Evolutionary conservation across 1,140 invertebrate species (phyloP).

Genomic region (Dreissena rostriformis): DNA sequence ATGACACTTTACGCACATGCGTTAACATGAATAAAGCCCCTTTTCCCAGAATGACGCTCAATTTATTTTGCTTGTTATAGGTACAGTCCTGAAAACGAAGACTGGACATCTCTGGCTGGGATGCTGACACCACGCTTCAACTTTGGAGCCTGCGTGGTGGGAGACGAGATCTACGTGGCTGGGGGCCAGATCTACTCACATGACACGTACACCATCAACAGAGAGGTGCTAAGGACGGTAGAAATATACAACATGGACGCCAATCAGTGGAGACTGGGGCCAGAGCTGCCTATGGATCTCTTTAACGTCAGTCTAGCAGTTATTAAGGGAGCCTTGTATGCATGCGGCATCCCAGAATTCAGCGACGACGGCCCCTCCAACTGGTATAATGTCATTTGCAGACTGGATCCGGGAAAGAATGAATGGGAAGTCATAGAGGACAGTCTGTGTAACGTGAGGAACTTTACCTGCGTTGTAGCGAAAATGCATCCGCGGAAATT

Average conservation of each 20-base stretch:
- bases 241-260: slow-evolving; percentile 83
- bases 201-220: slow-evolving; percentile 85
- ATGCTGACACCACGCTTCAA: slow-evolving; percentile 94
- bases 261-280: slow-evolving; percentile 79
- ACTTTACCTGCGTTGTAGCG: slow-evolving; percentile 75
- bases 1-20: too few species aligned
- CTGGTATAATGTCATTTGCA: slow-evolving; percentile 77
- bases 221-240: slow-evolving; percentile 89
- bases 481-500: slow-evolving; percentile 79
- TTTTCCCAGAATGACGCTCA: too few species aligned
- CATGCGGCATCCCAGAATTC: slow-evolving; percentile 77
- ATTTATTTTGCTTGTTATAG: slow-evolving; percentile 30
- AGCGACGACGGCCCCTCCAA: slow-evolving; percentile 69
- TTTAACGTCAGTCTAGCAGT: slow-evolving; percentile 77
- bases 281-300: slow-evolving; percentile 77
- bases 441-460: slow-evolving; percentile 74
- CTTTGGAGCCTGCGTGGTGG: slow-evolving; percentile 93
- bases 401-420: slow-evolving; percentile 68
- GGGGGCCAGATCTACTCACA: slow-evolving; percentile 86
- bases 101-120: slow-evolving; percentile 89
- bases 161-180: slow-evolving; percentile 91
- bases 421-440: slow-evolving; percentile 75
- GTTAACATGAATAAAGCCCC: too few species aligned
- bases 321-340: slow-evolving; percentile 76
- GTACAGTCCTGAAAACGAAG: slow-evolving; percentile 86